phyloP scores from a whole-genome alignment of 2,113 vertebrate species.

The Pygoscelis adeliae region DNA sequence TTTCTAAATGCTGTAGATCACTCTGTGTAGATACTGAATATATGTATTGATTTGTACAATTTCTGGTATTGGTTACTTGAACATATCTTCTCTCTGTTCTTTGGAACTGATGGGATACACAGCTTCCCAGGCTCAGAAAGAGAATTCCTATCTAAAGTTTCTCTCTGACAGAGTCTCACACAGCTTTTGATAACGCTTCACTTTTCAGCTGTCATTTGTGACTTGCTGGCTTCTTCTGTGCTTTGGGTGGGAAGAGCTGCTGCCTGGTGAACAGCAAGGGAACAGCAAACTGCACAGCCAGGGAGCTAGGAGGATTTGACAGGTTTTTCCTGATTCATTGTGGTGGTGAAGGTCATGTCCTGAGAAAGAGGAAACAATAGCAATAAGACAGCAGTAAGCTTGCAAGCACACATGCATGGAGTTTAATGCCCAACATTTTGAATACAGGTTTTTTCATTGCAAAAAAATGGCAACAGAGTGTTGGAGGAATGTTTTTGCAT shows the following conservation, averaged over 20 bases:
- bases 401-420: not conserved
- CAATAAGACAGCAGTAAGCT: constrained; percentile 7
- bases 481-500: not conserved
- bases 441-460: not conserved
- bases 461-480: not conserved
- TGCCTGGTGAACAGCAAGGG: constrained; percentile 7
- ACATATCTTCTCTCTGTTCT: not conserved
- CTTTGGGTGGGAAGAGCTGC: constrained; percentile 2
- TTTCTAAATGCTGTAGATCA: not conserved
- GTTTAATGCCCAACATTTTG: not conserved
- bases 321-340: constrained; percentile 46
- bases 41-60: not conserved
- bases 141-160: not conserved
- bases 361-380: constrained; percentile 39
- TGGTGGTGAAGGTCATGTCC: constrained; percentile 48
- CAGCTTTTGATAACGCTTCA: constrained; percentile 31
- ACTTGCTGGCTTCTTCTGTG: constrained; percentile 26
- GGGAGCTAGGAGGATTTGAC: not conserved
- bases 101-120: not conserved
- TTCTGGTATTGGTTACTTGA: not conserved
- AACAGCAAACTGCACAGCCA: constrained; percentile 22
- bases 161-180: not conserved
- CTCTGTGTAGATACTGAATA: not conserved
- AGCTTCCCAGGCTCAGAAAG: not conserved
- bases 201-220: constrained; percentile 22